These are phyloP conservation scores for Sebastes hubbsi DNA, from an alignment of 2,797 vertebrate species.

Conservation along the genomic window DNA sequence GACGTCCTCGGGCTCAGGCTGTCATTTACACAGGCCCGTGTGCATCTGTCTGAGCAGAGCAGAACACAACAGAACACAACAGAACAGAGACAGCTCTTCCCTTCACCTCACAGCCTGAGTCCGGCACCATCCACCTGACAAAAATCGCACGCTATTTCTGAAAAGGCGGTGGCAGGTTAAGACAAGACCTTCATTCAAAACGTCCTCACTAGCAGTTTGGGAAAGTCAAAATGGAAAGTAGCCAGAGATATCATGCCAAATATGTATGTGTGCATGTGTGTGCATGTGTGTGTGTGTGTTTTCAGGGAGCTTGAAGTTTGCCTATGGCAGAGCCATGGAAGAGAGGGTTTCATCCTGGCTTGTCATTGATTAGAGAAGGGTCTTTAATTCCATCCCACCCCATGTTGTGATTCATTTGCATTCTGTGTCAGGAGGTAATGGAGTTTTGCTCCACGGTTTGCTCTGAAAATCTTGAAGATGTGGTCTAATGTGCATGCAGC, in stretches of 20 bases:
- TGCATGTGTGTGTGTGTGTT: conserved; percentile 8
- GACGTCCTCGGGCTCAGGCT: conserved; percentile 97
- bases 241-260: conserved; percentile 48
- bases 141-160: conserved; percentile 28
- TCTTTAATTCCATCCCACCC: conserved; percentile 99
- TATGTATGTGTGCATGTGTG: not conserved
- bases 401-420: conserved; percentile 99
- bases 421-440: conserved; percentile 99
- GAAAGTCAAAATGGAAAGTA: conserved; percentile 52
- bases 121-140: conserved; percentile 56
- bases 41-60: conserved; percentile 92
- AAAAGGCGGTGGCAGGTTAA: conserved; percentile 30
- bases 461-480: conserved; percentile 98
- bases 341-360: conserved; percentile 91
- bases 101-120: conserved; percentile 68
- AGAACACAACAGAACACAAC: conserved; percentile 51
- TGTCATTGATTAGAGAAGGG: conserved; percentile 99
- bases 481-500: conserved; percentile 99
- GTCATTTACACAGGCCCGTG: conserved; percentile 93
- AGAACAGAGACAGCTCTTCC: conserved; percentile 60
- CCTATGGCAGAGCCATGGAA: conserved; percentile 81
- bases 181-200: not conserved
- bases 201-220: conserved; percentile 21
- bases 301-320: conserved; percentile 68
- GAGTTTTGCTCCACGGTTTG: conserved; percentile 96